A percentile compares a stretch with the other conserved stretches of the same genome.
phyloP scores from a whole-genome alignment of 2,888 invertebrate genomes.

The Agonopterix arenella region DNA sequence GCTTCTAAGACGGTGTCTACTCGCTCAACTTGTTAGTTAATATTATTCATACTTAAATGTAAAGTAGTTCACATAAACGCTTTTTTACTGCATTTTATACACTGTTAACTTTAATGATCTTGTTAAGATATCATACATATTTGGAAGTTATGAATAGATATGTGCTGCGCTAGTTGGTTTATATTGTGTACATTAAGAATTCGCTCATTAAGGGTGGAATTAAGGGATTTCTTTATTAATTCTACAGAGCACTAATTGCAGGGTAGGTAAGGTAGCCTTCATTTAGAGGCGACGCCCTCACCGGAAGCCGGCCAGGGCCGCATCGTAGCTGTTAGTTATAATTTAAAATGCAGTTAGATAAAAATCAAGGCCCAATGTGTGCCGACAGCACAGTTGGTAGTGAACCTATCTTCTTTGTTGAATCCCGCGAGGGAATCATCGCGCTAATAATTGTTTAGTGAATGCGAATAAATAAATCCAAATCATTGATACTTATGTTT shows the following conservation, averaged over 20 bases:
- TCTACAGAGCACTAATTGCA: constrained; percentile 51
- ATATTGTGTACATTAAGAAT: constrained; percentile 29
- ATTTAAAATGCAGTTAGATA: no score
- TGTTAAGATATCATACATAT: constrained; percentile 8
- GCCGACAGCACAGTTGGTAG: no score
- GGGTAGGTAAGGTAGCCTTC: constrained; percentile 43
- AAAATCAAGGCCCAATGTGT: no score
- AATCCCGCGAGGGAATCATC: no score
- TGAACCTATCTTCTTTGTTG: no score
- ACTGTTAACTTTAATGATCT: constrained; percentile 11
- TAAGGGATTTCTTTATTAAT: constrained; percentile 58
- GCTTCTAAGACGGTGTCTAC: constrained; percentile 1
- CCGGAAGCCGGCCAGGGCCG: constrained; percentile 29
- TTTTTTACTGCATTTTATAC: constrained; percentile 8
- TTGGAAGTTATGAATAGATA: constrained; percentile 13
- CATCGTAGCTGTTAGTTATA: not conserved
- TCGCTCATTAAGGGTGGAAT: constrained; percentile 46
- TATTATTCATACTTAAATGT: constrained; percentile 6
- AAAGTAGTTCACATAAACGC: constrained; percentile 2
- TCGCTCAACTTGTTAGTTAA: constrained; percentile 7
- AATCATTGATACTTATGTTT: no score
- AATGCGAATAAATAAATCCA: no score
- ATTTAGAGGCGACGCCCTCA: constrained; percentile 38
- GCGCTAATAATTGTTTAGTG: no score
- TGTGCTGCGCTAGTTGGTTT: constrained; percentile 17